Conservation (phyloP, 2,113 vertebrate genomes). For the Perca fluviatilis region DNA sequence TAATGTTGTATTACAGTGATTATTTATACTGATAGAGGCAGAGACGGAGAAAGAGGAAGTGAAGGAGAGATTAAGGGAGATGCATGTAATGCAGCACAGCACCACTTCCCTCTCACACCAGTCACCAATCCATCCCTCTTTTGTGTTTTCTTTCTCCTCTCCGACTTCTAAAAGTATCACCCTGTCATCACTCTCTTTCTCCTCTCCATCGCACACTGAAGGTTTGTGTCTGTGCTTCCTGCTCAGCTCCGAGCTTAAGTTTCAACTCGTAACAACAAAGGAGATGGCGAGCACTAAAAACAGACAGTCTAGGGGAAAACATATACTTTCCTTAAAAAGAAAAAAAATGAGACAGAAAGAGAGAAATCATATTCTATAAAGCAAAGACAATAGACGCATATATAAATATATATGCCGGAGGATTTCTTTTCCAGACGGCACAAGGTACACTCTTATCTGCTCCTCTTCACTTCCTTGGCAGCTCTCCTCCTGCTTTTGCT, state of each 20-base stretch:
- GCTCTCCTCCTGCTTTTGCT: conserved; percentile 23
- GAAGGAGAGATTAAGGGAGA: background rate
- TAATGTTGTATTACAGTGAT: background rate
- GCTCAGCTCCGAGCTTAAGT: conserved; percentile 34
- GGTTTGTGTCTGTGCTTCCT: conserved; percentile 5
- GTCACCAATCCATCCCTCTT: conserved; percentile 2
- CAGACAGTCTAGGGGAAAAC: conserved; percentile 12
- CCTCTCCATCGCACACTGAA: background rate
- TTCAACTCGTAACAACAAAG: conserved; percentile 46
- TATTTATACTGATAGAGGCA: background rate
- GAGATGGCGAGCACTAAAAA: conserved; percentile 9
- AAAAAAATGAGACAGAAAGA: background rate
- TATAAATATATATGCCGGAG: conserved; percentile 39
- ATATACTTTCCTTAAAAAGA: conserved; percentile 29
- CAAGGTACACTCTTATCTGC: conserved; percentile 36
- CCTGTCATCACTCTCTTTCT: conserved; percentile 35
- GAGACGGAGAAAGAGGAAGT: background rate
- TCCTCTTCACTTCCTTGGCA: conserved; percentile 36
- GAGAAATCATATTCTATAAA: conserved; percentile 45
- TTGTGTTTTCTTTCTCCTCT: conserved; percentile 5
- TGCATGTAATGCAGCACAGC: background rate
- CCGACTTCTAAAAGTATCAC: background rate
- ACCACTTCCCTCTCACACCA: background rate
- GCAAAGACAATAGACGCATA: conserved; percentile 15
- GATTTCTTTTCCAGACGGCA: conserved; percentile 16